Conservation (phyloP, 1,140 invertebrate genomes). For the Ostrea edulis region DNA sequence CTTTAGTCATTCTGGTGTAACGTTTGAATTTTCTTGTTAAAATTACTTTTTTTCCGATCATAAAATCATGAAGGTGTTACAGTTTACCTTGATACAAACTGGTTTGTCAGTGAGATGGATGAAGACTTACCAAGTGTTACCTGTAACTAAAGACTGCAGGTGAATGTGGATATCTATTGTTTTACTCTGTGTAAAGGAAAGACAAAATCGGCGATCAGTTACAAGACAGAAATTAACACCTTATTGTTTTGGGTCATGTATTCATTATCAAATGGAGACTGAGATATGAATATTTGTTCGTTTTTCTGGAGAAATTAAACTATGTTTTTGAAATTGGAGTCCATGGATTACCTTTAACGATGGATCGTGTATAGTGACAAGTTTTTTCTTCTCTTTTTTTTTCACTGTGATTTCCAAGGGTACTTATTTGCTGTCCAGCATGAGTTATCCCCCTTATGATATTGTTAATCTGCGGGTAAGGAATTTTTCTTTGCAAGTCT, state of each 20-base stretch:
- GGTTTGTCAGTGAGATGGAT: not conserved
- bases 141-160: slow-evolving; percentile 2
- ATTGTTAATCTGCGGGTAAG: slow-evolving; percentile 27
- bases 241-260: not conserved
- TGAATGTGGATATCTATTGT: not conserved
- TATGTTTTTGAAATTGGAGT: slow-evolving; percentile 7
- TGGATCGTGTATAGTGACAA: not conserved
- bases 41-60: slow-evolving; percentile 30
- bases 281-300: not conserved
- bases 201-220: not conserved
- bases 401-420: not conserved
- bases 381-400: too few species aligned
- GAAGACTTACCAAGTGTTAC: not conserved
- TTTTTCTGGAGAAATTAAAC: not conserved
- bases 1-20: not conserved
- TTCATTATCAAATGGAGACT: not conserved
- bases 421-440: not conserved
- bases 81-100: slow-evolving; percentile 2
- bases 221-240: not conserved
- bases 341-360: not conserved
- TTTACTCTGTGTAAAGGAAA: not conserved
- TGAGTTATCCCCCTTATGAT: slow-evolving; percentile 41
- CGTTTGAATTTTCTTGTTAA: slow-evolving; percentile 25
- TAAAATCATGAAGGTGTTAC: slow-evolving; percentile 21
- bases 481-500: not conserved